Evolutionary conservation across 2,888 invertebrate genomes (phyloP), one percentile per base, ranked within the genome.

Genomic region (Caenorhabditis drosophilae): DNA sequence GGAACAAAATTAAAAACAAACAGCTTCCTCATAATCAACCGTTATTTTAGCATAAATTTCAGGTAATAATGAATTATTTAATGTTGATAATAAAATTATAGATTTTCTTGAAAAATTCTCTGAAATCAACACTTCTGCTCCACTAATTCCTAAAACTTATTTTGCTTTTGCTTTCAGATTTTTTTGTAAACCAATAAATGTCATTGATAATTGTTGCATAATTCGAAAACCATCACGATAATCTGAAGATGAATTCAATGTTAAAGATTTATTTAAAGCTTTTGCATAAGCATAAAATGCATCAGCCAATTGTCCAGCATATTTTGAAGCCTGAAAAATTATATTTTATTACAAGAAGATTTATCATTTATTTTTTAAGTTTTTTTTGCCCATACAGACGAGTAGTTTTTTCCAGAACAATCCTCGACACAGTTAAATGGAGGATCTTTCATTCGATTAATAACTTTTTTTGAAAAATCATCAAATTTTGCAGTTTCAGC

Each of bases 391-490:
- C n/a, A n/a, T 42, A 49, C 63, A 44, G 49, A 38, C 1, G 50
- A 51, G 31, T 54, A 54, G 31, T 47, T n/a, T 2, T 35, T 34
- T 9, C 34, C 51, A 2, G 54, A 54, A 45, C 66, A 66, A 23
- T 66, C 66, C 1, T 47, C 56, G 4, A 62, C 61, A 45, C 75
- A 78, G 47, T 68, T 67, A 46, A 76, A 78, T 16, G 78, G 78
- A 11, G 71, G 60, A 9, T 66, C 56, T 18, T 59, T 67, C 67
- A 73, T 76, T 35, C 72, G 50, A 9, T 50, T 27, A 7, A 75
- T 64, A 1, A 78, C 72, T 47, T 72, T 54, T 25, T 67, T 58
- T 15, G 71, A 72, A 46, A 78, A 76, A 23, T 61, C 54, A 22
- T 53, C 42, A 48, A 64, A 66, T 12, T 57, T 52, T 7, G 60